These are phyloP conservation scores for Copidosoma floridanum DNA, from an alignment of 1,140 invertebrate genomes.

Conservation along the genomic window DNA sequence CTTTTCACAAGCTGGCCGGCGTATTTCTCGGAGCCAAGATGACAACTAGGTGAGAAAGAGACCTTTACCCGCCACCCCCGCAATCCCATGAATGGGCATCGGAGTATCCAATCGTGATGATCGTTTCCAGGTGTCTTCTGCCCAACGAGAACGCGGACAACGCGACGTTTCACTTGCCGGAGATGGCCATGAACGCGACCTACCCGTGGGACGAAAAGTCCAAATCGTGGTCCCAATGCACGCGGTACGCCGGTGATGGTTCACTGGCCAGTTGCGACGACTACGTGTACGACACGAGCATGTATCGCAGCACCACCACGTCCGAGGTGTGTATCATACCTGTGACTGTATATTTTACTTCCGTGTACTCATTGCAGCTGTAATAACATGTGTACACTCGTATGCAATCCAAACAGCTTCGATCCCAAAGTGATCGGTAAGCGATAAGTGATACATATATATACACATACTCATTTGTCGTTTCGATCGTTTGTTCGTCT, in stretches of 20 bases:
- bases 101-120: background rate
- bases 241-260: conserved; percentile 15
- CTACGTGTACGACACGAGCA: conserved; percentile 63
- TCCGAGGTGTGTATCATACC: conserved; percentile 59
- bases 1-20: conserved; percentile 74
- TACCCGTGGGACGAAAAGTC: conserved; percentile 58
- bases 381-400: background rate
- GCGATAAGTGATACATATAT: too few relatives aligned
- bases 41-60: conserved; percentile 56
- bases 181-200: conserved; percentile 52
- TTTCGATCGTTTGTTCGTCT: conserved; percentile 46
- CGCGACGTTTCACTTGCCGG: conserved; percentile 55
- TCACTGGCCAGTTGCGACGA: conserved; percentile 49
- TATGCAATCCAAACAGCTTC: too few relatives aligned
- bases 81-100: too few relatives aligned
- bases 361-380: background rate
- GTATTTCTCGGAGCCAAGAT: conserved; percentile 70
- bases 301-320: conserved; percentile 64
- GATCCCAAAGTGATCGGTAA: too few relatives aligned
- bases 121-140: conserved; percentile 59
- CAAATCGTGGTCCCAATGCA: conserved; percentile 57
- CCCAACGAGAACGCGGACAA: conserved; percentile 59
- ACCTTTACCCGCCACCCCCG: too few relatives aligned
- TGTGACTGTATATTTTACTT: background rate
- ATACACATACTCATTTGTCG: too few relatives aligned